Base-by-base conservation (phyloP, 1,140 invertebrate species). In the Drosophila kanapiae region DNA sequence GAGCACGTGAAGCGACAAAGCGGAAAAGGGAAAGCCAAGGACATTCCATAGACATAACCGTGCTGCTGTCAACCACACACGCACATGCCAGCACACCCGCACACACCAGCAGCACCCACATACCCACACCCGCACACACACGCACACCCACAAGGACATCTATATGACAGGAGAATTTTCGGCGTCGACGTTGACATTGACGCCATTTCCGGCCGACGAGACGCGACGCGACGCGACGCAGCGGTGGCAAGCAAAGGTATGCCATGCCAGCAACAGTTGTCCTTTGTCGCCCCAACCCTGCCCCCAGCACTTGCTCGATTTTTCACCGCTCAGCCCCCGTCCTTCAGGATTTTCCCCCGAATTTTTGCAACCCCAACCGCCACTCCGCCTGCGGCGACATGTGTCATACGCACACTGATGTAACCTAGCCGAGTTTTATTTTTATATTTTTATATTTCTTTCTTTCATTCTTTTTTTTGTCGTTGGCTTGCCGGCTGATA, bases 121-220 rank as follows among this genome's bases (percentile, higher is more conserved):
- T 54, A 64, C 58, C 35, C 45, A 56, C 56, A 57, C 10, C 29
- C 33, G 37, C 48, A 63, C 43, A 63, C 48, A 31, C 59, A 64
- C 58, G 40, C 45, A 56, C 56, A 57, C 10, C 29, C 33, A 37
- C 48, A 63, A 31, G 35, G 49, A 69, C 61, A 82, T 58, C 51
- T 63, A 78, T 79, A 71, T 59, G 56, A 70, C 70, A 54, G 80
- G 72, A 72, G 65, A 71, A 84, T 80, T 88, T 88, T 90, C 35
- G 84, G 83, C 81, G 80, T 74, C 84, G 72, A 87, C 83, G 84
- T 87, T 88, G 85, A 88, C 84, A 88, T 87, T 87, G 84, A 88
- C 68, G 84, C 84, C 84, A 87, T 88, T 88, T 90, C 84, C 84
- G 85, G 85, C 85, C 82, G 83, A 77, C 79, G 74, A 56, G 53